Base-by-base conservation (phyloP, 2,888 invertebrate genomes). In the Drosophila ezoana region DNA sequence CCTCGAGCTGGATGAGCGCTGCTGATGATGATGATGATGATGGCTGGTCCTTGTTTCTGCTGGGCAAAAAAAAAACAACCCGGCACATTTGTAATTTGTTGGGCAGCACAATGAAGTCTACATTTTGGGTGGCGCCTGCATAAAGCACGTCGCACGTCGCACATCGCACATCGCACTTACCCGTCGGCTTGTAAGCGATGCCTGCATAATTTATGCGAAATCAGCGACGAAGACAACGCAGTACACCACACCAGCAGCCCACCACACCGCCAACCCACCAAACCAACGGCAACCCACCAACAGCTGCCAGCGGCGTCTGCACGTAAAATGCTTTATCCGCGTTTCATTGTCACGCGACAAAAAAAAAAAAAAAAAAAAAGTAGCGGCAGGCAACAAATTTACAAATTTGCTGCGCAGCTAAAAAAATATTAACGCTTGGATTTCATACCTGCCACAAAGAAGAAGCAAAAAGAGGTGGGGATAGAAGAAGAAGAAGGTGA, bases 241-340 rank as follows among this genome's bases (percentile, higher is more conserved):
- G 13, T 33, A 13, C 35, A 48, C 40, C 33, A 14, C 28, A 14
- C 54, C 16, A 14, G n/a, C 11, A 43, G 14, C 43, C 18, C 38
- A 28, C 59, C 43, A 43, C 40, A 10, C 14, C 53, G 33, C 8
- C 33, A 33, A 43, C 11, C 53, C 43, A 43, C 33, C 20, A 33
- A 41, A 18, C 23, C 41, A 54, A 41, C 56, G 35, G 13, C 20
- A 18, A 44, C 20, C 35, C 51, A 63, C 52, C 52, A 61, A 18
- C 78, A 64, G 57, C 74, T 68, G 75, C 62, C 81, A 64, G 57
- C 45, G 76, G 63, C 84, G 69, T 60, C 71, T 74, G 79, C 82
- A 88, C 88, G 89, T 87, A 87, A 89, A 87, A 87, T 87, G 89
- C 87, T 85, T 85, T 87, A 89, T 89, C 79, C 82, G 63, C 89